Conservation (phyloP, 2,888 invertebrate genomes). For the Cremastobaeus sp. region DNA sequence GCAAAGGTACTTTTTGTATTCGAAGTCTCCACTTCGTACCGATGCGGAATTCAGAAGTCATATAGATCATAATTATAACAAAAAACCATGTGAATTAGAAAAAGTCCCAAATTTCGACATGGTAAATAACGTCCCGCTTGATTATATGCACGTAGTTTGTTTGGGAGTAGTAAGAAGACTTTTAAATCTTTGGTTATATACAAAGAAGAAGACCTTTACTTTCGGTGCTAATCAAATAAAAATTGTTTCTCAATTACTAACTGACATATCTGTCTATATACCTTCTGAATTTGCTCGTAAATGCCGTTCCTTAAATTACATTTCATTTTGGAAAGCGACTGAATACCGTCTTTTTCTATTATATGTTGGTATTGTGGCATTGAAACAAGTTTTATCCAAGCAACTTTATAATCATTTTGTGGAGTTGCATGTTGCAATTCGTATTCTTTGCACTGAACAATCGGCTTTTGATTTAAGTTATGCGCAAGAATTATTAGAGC, state of each 20-base stretch:
- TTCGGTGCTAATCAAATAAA: slow-evolving; percentile 16
- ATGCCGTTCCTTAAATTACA: slow-evolving; percentile 26
- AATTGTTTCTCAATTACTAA: slow-evolving; percentile 11
- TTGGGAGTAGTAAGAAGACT: slow-evolving; percentile 36
- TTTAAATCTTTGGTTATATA: slow-evolving; percentile 29
- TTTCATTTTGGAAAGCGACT: slow-evolving; percentile 41
- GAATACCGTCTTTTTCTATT: slow-evolving; percentile 35
- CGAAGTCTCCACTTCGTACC: slow-evolving; percentile 11
- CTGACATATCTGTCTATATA: slow-evolving; percentile 11
- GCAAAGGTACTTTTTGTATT: slow-evolving; percentile 54
- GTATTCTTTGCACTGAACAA: slow-evolving; percentile 28
- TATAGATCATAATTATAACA: slow-evolving; percentile 4
- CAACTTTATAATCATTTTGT: slow-evolving; percentile 36
- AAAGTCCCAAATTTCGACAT: slow-evolving; percentile 63
- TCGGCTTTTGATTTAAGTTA: slow-evolving; percentile 22
- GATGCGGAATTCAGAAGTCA: slow-evolving; percentile 34
- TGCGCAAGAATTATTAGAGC: slow-evolving; percentile 25
- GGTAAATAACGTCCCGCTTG: slow-evolving; percentile 61
- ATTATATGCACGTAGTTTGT: slow-evolving; percentile 51
- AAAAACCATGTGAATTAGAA: slow-evolving; percentile 32
- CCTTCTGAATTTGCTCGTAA: slow-evolving; percentile 42
- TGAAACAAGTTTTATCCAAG: slow-evolving; percentile 15
- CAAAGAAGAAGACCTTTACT: slow-evolving; percentile 22
- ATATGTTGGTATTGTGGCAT: slow-evolving; percentile 31
- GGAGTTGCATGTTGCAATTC: slow-evolving; percentile 33